Evolutionary conservation across 2,888 invertebrate species (phyloP).

Genomic region (Sycophila texana): DNA sequence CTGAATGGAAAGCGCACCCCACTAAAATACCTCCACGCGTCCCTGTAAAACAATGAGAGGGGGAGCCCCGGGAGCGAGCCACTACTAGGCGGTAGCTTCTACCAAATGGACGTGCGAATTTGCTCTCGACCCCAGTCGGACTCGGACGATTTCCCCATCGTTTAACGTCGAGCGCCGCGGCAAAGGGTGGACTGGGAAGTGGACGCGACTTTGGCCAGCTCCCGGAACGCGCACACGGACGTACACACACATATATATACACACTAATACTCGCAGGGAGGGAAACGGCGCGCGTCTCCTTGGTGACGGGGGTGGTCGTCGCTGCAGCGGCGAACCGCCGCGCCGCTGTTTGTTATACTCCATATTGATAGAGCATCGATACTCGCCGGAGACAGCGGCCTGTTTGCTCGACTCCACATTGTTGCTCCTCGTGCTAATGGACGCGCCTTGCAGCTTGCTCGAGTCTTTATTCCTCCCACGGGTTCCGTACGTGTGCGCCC

Average conservation of each 20-base stretch:
- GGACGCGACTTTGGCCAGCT: too few relatives aligned
- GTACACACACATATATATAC: too few relatives aligned
- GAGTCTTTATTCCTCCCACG: background rate
- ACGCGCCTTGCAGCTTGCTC: too few relatives aligned
- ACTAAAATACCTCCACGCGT: conserved; percentile 3
- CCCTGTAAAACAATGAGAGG: too few relatives aligned
- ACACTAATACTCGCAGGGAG: too few relatives aligned
- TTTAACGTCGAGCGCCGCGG: conserved; percentile 64
- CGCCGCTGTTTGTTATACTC: conserved; percentile 73
- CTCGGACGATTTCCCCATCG: conserved; percentile 69
- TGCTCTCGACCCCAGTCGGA: conserved; percentile 49
- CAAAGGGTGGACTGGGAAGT: background rate
- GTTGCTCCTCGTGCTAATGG: conserved; percentile 70
- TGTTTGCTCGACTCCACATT: conserved; percentile 72
- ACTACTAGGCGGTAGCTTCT: too few relatives aligned
- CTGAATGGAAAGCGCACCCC: background rate
- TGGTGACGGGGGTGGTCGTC: conserved; percentile 64
- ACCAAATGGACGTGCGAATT: conserved; percentile 17
- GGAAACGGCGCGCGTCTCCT: conserved; percentile 65
- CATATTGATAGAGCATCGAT: conserved; percentile 76
- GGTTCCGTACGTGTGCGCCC: background rate
- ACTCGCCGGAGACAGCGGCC: conserved; percentile 60
- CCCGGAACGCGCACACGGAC: background rate
- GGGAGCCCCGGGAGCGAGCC: background rate
- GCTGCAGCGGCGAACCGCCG: conserved; percentile 56